Percentiles rank a stretch among this genome's conserved stretches.
These are phyloP conservation scores for Stenotaenia linearis DNA, from an alignment of 2,888 invertebrate species.

Conservation along the genomic window DNA sequence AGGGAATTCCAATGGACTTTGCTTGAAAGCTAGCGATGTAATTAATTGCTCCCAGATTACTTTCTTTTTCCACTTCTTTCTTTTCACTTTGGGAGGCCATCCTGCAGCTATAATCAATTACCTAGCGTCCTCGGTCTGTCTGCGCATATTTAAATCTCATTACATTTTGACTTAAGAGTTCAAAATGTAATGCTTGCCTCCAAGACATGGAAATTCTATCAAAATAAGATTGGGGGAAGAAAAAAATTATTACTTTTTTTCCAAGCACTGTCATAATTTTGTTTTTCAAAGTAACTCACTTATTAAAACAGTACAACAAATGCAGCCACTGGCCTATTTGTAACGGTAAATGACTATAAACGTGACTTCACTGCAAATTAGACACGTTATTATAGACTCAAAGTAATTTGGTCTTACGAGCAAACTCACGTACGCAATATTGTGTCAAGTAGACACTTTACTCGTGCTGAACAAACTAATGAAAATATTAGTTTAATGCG, in stretches of 20 bases:
- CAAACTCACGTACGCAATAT: not conserved
- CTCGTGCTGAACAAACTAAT: not conserved
- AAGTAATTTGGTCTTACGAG: not conserved
- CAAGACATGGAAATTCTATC: not conserved
- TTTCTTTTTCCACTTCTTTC: not conserved
- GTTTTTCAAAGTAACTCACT: not conserved
- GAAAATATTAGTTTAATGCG: not conserved
- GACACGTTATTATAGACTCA: not conserved
- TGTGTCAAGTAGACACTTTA: not conserved
- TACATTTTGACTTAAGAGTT: not conserved
- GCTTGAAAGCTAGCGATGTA: not conserved
- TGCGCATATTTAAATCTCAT: slow-evolving; percentile 3
- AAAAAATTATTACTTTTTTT: not conserved
- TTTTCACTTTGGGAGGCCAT: not conserved
- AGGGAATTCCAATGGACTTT: not conserved
- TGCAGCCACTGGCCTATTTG: not conserved
- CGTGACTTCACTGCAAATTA: not conserved
- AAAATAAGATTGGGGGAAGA: not conserved
- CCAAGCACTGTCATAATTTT: not conserved
- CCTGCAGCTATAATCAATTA: slow-evolving; percentile 5
- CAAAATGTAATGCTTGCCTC: not conserved
- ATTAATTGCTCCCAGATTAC: not conserved
- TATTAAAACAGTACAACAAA: not conserved
- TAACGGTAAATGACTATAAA: not conserved
- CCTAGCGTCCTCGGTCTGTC: not conserved